A percentile compares a stretch with the other conserved stretches of the same genome.
These are phyloP conservation scores for Gymnothorax reevesii DNA, from an alignment of 2,797 vertebrate genomes.

Conservation along the genomic window DNA sequence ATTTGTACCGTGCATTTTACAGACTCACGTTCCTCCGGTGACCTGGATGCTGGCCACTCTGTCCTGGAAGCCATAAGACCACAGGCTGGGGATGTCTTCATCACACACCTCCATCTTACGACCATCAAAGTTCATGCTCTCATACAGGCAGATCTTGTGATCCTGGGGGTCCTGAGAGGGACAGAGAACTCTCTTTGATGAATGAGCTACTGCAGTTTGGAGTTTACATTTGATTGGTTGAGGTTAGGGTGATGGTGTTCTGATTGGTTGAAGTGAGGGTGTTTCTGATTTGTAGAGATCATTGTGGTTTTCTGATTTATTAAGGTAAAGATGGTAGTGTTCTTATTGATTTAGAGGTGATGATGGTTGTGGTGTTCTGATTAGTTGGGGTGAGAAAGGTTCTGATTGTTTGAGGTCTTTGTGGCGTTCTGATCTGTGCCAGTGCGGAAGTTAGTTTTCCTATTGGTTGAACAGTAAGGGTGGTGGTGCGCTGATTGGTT, in stretches of 20 bases:
- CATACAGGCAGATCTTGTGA: conserved; percentile 81
- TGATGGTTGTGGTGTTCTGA: background rate
- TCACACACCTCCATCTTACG: conserved; percentile 86
- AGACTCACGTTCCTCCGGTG: conserved; percentile 80
- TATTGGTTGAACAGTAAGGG: too few relatives aligned
- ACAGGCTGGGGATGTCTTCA: conserved; percentile 83
- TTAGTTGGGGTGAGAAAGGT: background rate
- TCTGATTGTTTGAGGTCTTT: too few relatives aligned
- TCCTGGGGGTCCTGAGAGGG: conserved; percentile 75
- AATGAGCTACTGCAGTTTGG: too few relatives aligned
- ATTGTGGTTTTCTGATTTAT: too few relatives aligned
- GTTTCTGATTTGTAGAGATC: background rate
- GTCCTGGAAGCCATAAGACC: conserved; percentile 84
- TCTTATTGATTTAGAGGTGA: too few relatives aligned
- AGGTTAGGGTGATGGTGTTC: too few relatives aligned
- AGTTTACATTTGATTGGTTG: too few relatives aligned
- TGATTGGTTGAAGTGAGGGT: background rate
- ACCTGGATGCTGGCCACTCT: conserved; percentile 80
- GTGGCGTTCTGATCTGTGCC: too few relatives aligned
- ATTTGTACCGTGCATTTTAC: conserved; percentile 46
- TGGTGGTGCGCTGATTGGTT: too few relatives aligned
- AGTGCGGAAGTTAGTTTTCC: too few relatives aligned
- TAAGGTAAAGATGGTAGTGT: too few relatives aligned
- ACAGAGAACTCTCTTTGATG: background rate
- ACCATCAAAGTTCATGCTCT: conserved; percentile 79